A percentile compares a stretch with the other conserved stretches of the same genome.
These are phyloP conservation scores for Murina feae DNA, from an alignment of 2,113 vertebrate species.

Conservation along the genomic window DNA sequence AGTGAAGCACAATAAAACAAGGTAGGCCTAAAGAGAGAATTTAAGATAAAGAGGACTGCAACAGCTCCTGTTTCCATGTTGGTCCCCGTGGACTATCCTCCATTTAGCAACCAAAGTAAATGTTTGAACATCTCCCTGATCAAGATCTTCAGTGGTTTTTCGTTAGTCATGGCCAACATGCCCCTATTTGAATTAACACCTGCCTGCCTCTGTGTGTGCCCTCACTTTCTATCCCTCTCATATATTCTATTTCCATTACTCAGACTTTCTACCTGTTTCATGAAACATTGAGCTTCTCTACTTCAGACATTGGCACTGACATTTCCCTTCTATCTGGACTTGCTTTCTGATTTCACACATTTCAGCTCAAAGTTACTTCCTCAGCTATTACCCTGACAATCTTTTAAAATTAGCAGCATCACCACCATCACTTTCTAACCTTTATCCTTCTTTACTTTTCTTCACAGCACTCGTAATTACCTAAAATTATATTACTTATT, in stretches of 20 bases:
- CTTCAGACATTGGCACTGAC: not conserved
- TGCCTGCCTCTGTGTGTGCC: not conserved
- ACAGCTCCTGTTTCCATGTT: not conserved
- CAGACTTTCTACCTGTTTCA: not conserved
- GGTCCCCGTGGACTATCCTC: not conserved
- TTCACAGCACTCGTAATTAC: not conserved
- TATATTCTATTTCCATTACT: not conserved
- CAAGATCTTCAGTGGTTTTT: not conserved
- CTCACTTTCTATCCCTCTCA: not conserved
- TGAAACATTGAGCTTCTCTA: not conserved
- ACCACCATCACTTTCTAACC: not conserved
- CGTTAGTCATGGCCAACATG: not conserved
- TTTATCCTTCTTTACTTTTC: conserved; percentile 11
- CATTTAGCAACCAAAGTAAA: not conserved
- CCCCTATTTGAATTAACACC: not conserved
- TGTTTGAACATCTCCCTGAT: not conserved
- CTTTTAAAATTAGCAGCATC: not conserved
- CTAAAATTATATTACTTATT: not conserved
- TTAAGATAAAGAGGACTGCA: conserved; percentile 2
- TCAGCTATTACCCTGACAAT: not conserved
- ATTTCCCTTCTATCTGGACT: not conserved
- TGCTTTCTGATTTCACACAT: not conserved
- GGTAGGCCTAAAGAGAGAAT: not conserved
- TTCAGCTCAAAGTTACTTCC: not conserved
- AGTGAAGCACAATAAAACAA: not conserved